phyloP scores from a whole-genome alignment of 2,113 vertebrate genomes.

The Dipodomys ordii region DNA sequence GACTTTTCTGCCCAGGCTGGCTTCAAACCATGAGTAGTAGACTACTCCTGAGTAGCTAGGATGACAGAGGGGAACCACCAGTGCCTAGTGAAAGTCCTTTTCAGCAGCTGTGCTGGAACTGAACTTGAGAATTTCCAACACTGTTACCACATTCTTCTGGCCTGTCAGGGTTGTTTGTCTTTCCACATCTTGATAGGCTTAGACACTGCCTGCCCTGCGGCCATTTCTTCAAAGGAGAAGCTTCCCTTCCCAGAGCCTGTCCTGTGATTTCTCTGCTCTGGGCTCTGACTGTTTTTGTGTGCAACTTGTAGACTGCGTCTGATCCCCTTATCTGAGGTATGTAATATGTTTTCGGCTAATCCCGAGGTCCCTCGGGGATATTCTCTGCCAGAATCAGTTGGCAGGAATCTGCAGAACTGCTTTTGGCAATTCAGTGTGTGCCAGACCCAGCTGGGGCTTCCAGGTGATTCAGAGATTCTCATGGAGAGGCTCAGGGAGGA shows the following conservation, averaged over 20 bases:
- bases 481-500: neutral
- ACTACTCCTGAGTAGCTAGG: too few species aligned
- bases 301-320: neutral
- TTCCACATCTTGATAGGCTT: slow-evolving; percentile 55
- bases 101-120: neutral
- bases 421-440: slow-evolving; percentile 57
- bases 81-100: neutral
- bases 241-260: slow-evolving; percentile 1
- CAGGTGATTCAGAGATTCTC: neutral
- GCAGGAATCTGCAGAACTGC: neutral
- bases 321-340: neutral
- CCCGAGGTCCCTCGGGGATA: slow-evolving; percentile 1
- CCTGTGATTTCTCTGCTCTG: slow-evolving; percentile 4
- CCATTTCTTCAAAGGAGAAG: slow-evolving; percentile 53
- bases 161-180: neutral
- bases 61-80: neutral
- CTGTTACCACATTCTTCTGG: neutral
- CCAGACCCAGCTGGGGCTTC: slow-evolving; percentile 50
- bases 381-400: slow-evolving; percentile 49
- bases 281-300: neutral
- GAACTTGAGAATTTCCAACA: neutral
- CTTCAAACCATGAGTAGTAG: too few species aligned
- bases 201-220: slow-evolving; percentile 41
- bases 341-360: slow-evolving; percentile 53
- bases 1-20: too few species aligned